phyloP scores from a whole-genome alignment of 53 echinoderm and acorn worm genomes.

The Apostichopus leukothele region DNA sequence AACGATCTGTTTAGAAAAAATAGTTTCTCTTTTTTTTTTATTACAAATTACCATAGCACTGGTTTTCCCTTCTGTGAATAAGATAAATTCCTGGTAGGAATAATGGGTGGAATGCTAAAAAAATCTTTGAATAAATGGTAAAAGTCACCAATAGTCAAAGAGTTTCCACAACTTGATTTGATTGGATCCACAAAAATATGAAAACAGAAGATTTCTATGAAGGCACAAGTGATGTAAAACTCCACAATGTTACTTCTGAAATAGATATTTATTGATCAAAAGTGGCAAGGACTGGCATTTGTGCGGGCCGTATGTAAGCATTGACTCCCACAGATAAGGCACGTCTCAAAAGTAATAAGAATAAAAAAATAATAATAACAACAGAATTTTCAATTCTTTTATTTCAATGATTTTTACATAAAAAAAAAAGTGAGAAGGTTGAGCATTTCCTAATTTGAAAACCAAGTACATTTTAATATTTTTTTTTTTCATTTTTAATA shows the following conservation, averaged over 20 bases:
- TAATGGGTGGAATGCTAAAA: constrained; percentile 21
- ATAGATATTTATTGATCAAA: constrained; percentile 7
- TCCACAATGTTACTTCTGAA: background rate
- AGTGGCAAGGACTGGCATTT: constrained; percentile 41
- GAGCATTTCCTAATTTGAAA: constrained; percentile 36
- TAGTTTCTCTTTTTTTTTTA: constrained; percentile 44
- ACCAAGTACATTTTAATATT: constrained; percentile 27
- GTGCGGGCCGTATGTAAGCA: background rate
- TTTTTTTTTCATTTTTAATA: constrained; percentile 14
- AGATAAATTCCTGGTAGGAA: background rate
- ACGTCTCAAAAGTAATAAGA: background rate
- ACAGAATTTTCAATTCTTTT: constrained; percentile 48
- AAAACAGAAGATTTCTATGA: constrained; percentile 12
- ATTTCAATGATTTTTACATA: constrained; percentile 31
- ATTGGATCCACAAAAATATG: constrained; percentile 13
- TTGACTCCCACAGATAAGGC: background rate
- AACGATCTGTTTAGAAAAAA: constrained; percentile 42
- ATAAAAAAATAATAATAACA: background rate
- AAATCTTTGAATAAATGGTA: background rate
- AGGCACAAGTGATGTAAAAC: background rate
- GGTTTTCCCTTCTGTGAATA: background rate
- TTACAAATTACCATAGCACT: constrained; percentile 38
- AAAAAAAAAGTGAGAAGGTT: background rate
- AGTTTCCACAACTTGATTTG: no score
- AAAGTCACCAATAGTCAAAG: background rate